Evolutionary conservation across 2,888 invertebrate species (phyloP).

Genomic region (Dynastes grantii): DNA sequence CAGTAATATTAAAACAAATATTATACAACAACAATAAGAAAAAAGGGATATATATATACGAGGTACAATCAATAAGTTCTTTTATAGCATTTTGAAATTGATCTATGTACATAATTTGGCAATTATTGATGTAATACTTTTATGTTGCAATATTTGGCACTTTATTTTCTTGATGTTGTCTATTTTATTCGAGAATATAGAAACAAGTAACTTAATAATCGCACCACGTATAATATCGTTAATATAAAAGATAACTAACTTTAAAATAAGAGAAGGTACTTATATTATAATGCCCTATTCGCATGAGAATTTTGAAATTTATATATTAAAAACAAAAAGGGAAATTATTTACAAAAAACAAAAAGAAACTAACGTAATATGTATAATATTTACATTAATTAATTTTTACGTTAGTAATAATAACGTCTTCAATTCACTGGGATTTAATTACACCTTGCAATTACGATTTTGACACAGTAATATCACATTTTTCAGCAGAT

Average conservation of each 20-base stretch:
- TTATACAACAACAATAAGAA: not conserved
- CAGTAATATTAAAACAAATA: conserved; percentile 17
- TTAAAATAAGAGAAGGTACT: not conserved
- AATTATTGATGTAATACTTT: not conserved
- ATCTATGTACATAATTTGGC: not conserved
- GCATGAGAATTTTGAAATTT: not conserved
- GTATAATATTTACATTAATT: not conserved
- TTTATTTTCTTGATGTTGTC: not conserved
- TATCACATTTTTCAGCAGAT: conserved; percentile 26
- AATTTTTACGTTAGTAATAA: too few species aligned
- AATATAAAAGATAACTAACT: not conserved
- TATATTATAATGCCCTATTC: conserved; percentile 17
- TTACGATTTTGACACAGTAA: conserved; percentile 41
- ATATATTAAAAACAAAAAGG: not conserved
- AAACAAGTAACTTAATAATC: not conserved
- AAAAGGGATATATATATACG: conserved; percentile 10
- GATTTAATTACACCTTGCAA: not conserved
- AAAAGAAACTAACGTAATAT: not conserved
- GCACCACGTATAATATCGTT: not conserved
- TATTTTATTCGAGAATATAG: not conserved
- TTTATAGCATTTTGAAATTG: not conserved
- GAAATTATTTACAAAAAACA: not conserved
- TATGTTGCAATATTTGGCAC: conserved; percentile 21
- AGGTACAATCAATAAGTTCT: conserved; percentile 14
- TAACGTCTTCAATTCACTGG: conserved; percentile 10